Conservation (phyloP, 2,113 vertebrate species). For the Desmodus rotundus region DNA sequence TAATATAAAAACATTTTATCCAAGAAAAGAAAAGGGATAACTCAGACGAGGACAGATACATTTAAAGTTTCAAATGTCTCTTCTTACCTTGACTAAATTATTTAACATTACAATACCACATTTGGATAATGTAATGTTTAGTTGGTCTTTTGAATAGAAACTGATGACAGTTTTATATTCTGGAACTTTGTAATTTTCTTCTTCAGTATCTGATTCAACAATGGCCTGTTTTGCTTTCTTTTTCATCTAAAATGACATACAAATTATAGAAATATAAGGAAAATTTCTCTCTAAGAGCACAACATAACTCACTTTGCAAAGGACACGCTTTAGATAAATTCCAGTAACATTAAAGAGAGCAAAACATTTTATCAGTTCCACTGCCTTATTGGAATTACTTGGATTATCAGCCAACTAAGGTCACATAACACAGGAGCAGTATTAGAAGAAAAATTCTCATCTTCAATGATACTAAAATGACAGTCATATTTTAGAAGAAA, state of each 20-base stretch:
- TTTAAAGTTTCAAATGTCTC: neutral
- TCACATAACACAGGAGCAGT: neutral
- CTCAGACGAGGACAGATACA: neutral
- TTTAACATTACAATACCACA: constrained; percentile 94
- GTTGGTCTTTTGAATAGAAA: constrained; percentile 92
- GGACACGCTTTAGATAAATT: constrained; percentile 22
- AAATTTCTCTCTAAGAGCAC: constrained; percentile 48
- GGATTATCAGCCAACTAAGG: neutral
- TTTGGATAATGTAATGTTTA: constrained; percentile 96
- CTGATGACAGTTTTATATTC: constrained; percentile 94
- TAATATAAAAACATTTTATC: neutral
- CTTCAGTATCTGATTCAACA: constrained; percentile 84
- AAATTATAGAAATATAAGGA: constrained; percentile 30
- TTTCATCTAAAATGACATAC: constrained; percentile 88
- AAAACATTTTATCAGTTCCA: neutral
- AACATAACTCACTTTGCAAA: constrained; percentile 84
- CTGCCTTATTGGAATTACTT: neutral
- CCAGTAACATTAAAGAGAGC: neutral
- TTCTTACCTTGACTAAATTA: constrained; percentile 92
- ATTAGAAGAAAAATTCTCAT: neutral
- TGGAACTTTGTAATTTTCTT: constrained; percentile 89
- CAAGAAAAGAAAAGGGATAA: neutral
- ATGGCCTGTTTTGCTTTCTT: constrained; percentile 86
- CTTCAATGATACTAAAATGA: neutral
- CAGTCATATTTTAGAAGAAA: neutral